Conservation (phyloP, 2,888 invertebrate genomes). For the Muscina levida region DNA sequence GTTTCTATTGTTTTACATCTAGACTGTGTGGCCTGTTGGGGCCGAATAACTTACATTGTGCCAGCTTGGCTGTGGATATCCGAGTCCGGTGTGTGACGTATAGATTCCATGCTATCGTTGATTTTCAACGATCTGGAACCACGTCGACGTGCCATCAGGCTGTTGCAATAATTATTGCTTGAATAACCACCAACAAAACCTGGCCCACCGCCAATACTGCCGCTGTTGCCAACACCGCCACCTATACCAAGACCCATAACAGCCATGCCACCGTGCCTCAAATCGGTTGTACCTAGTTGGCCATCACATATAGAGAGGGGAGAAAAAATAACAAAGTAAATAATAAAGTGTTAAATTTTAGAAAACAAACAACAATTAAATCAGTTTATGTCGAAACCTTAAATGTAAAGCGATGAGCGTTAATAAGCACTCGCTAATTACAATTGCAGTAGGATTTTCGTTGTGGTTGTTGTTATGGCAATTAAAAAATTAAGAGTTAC, state of each 20-base stretch:
- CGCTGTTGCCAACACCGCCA: constrained; percentile 53
- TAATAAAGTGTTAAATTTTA: neutral
- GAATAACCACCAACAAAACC: constrained; percentile 70
- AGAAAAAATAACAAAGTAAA: constrained; percentile 12
- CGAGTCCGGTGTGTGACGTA: constrained; percentile 75
- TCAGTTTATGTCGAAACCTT: constrained; percentile 35
- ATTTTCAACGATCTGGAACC: constrained; percentile 80
- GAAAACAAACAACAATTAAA: constrained; percentile 24
- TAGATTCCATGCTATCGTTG: constrained; percentile 76
- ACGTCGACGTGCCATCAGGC: constrained; percentile 81
- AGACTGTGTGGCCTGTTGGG: constrained; percentile 23
- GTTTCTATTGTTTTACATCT: neutral
- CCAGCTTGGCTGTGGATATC: constrained; percentile 74
- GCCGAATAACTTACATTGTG: constrained; percentile 70
- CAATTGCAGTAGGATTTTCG: neutral
- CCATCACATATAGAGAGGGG: constrained; percentile 1
- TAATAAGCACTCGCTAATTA: constrained; percentile 5
- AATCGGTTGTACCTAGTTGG: constrained; percentile 81
- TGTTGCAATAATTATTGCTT: constrained; percentile 80
- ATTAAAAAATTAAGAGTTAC: too few relatives aligned
- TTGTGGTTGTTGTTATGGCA: neutral
- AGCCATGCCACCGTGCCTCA: constrained; percentile 76
- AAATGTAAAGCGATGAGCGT: constrained; percentile 47
- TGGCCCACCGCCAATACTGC: constrained; percentile 63
- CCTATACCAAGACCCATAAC: constrained; percentile 49